Evolutionary conservation across 2,797 vertebrate species (phyloP).

Genomic region (Antennarius maculatus): DNA sequence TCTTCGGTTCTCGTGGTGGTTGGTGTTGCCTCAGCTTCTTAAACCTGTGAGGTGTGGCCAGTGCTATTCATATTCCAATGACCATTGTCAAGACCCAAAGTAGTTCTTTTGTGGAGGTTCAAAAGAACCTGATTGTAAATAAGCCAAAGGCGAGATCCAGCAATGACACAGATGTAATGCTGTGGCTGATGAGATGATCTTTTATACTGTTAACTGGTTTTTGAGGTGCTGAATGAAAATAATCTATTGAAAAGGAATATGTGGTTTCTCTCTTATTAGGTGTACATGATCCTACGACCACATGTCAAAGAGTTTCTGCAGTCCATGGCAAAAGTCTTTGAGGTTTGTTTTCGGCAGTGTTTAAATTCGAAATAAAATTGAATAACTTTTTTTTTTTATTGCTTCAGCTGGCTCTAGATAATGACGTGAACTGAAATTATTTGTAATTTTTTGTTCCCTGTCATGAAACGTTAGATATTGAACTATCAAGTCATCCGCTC

Average conservation of each 20-base stretch:
- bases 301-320: conserved; percentile 84
- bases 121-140: neutral
- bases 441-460: too few species aligned
- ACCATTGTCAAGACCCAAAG: neutral
- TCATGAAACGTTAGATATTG: too few species aligned
- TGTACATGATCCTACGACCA: conserved; percentile 85
- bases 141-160: neutral
- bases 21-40: too few species aligned
- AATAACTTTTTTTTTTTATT: neutral
- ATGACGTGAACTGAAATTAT: too few species aligned
- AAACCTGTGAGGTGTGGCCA: too few species aligned
- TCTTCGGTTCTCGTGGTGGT: too few species aligned
- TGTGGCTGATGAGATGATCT: neutral
- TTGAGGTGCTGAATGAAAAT: neutral
- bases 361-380: neutral
- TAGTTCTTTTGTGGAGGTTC: too few species aligned
- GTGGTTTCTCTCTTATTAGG: conserved; percentile 58
- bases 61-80: too few species aligned
- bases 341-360: conserved; percentile 74
- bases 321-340: conserved; percentile 82
- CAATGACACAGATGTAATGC: neutral
- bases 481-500: too few species aligned
- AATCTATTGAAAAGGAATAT: neutral
- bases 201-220: neutral
- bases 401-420: neutral